Percentiles rank a stretch among this genome's conserved stretches.
Conservation (phyloP, 2,113 vertebrate species). For the Stegastes partitus region DNA sequence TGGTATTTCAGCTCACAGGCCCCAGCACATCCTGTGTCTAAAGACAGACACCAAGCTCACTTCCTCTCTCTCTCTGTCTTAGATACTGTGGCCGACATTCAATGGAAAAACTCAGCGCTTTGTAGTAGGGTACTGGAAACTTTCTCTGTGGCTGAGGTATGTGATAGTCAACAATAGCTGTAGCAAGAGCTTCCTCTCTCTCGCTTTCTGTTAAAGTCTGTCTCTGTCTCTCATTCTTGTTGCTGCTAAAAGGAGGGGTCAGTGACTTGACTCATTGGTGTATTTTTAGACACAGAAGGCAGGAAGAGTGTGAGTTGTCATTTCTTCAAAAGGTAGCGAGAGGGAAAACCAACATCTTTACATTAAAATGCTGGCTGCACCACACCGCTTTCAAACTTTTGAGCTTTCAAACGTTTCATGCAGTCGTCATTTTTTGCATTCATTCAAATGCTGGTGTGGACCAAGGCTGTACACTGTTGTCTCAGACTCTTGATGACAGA, state of each 20-base stretch:
- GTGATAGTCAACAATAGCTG: constrained; percentile 71
- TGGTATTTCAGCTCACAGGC: constrained; percentile 77
- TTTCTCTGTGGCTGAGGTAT: constrained; percentile 79
- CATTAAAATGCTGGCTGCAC: constrained; percentile 69
- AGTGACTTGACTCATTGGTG: constrained; percentile 61
- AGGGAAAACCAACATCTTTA: constrained; percentile 67
- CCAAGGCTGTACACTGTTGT: not conserved
- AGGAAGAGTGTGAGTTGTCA: constrained; percentile 71
- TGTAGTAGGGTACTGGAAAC: constrained; percentile 84
- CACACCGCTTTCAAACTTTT: constrained; percentile 21
- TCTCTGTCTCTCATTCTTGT: constrained; percentile 36
- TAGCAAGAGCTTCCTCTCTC: constrained; percentile 65
- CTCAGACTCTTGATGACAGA: not conserved
- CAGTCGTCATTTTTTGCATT: not conserved
- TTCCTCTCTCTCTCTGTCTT: constrained; percentile 75
- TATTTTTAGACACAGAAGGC: constrained; percentile 85
- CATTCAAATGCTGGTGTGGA: not conserved
- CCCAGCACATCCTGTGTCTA: constrained; percentile 82
- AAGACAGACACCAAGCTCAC: constrained; percentile 74
- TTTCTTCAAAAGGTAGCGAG: constrained; percentile 65
- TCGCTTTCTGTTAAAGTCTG: constrained; percentile 52
- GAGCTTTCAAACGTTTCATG: constrained; percentile 11
- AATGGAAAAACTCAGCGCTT: constrained; percentile 80
- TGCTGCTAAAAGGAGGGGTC: constrained; percentile 69
- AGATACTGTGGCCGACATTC: constrained; percentile 74